Evolutionary conservation across 1,140 invertebrate species (phyloP), one percentile per base, ranked within the genome.

Genomic region (Conus betulinus): DNA sequence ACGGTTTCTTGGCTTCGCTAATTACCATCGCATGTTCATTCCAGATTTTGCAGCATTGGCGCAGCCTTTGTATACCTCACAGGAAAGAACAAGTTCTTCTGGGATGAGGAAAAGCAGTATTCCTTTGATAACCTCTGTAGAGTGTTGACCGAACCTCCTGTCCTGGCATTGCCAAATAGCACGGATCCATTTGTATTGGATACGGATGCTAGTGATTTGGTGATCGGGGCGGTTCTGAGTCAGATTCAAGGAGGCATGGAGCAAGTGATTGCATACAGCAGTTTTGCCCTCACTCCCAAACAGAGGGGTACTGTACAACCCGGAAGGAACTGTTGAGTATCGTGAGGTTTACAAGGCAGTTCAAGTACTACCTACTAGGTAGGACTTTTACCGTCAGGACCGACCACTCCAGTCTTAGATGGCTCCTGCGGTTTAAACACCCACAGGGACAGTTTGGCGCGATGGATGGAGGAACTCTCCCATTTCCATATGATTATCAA

Each of bases 161-260:
- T 4, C 82, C n/a, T 93, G 51, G 85, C 20, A 0, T 89, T 85
- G 63, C 91, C 91, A 3, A 51, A 84, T 17, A 51, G 74, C 20
- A 71, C 89, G 17, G 90, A 63, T 25, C 53, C 27, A 0, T 93
- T 92, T 82, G 91, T 93, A 15, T 39, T 93, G 8, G 91, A 93
- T 57, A 91, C 89, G 4, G 93, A 93, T 85, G 92, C 91, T 2
- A 91, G 13, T 81, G 91, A n/a, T 23, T 15, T 3, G 52, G 71
- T 3, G 3, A 39, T 39, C 39, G 39, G 39, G 39, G 39, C 39
- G 39, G 79, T 91, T 20, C 84, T 93, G 60, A 74, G 63, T 6
- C 92, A 91, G 86, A 83, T 93, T 2, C 91, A 92, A 67, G 74
- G n/a, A n/a, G n/a, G n/a, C n/a, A n/a, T n/a, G n/a, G n/a, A n/a